These are phyloP conservation scores for Tachysurus fulvidraco DNA, from an alignment of 2,113 vertebrate species.

Conservation along the genomic window DNA sequence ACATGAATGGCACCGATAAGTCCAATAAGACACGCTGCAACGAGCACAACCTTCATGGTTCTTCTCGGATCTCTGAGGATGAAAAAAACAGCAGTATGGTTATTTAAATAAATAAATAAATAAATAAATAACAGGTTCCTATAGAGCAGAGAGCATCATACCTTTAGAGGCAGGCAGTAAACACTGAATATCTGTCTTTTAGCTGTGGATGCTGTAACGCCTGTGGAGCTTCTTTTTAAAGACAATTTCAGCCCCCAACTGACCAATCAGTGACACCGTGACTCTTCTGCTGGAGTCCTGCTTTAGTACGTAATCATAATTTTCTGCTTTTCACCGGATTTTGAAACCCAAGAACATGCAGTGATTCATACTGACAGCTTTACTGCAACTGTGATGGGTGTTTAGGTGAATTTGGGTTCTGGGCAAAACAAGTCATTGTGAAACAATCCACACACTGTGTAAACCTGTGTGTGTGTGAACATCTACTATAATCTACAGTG, in stretches of 20 bases:
- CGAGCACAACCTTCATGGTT: slow-evolving; percentile 41
- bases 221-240: slow-evolving; percentile 34
- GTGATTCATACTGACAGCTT: neutral
- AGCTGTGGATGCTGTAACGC: neutral
- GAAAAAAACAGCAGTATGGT: neutral
- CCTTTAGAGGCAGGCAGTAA: neutral
- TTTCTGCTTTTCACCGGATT: neutral
- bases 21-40: slow-evolving; percentile 46
- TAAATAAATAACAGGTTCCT: neutral
- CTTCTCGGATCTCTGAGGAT: neutral
- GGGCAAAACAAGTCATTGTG: slow-evolving; percentile 16
- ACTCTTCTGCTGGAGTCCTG: neutral
- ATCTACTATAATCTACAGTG: neutral
- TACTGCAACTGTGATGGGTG: neutral
- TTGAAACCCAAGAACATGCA: neutral
- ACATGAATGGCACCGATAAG: slow-evolving; percentile 23
- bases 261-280: slow-evolving; percentile 41
- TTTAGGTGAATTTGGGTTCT: neutral
- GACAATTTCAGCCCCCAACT: neutral
- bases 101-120: neutral
- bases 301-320: neutral
- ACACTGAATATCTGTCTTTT: too few species aligned
- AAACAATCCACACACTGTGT: neutral
- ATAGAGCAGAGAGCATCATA: slow-evolving; percentile 6
- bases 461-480: neutral